A percentile compares a stretch with the other conserved stretches of the same genome.
Evolutionary conservation across 2,113 vertebrate species (phyloP).

Genomic region (Pholis gunnellus): DNA sequence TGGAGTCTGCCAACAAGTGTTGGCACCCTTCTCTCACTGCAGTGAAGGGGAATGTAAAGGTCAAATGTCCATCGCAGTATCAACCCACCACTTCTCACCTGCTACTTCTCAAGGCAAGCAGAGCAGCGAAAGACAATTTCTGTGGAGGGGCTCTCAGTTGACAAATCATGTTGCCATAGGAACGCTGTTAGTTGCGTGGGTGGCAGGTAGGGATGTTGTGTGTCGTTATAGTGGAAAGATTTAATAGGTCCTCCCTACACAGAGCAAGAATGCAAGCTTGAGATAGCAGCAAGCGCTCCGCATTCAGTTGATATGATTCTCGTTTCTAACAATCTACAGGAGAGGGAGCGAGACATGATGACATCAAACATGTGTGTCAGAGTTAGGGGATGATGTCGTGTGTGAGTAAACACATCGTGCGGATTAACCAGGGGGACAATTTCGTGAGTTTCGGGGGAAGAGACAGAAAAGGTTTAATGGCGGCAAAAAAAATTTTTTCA

Average conservation of each 20-base stretch:
- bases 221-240: slow-evolving; percentile 39
- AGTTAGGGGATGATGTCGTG: slow-evolving; percentile 23
- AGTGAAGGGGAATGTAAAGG: slow-evolving; percentile 31
- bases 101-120: slow-evolving; percentile 38
- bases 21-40: background rate
- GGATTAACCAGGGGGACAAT: slow-evolving; percentile 8
- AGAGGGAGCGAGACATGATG: background rate
- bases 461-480: background rate
- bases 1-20: slow-evolving; percentile 40
- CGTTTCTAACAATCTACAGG: background rate
- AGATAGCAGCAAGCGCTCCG: background rate
- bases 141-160: slow-evolving; percentile 57
- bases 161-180: slow-evolving; percentile 79
- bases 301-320: background rate
- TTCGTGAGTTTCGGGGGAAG: slow-evolving; percentile 1
- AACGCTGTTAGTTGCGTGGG: slow-evolving; percentile 73
- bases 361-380: slow-evolving; percentile 25
- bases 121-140: slow-evolving; percentile 35
- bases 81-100: slow-evolving; percentile 27
- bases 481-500: background rate
- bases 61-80: slow-evolving; percentile 44
- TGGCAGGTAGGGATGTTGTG: slow-evolving; percentile 60
- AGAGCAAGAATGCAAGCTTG: slow-evolving; percentile 4
- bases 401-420: slow-evolving; percentile 11
- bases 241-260: slow-evolving; percentile 32